Evolutionary conservation across 2,888 invertebrate species (phyloP).

Genomic region (Selenia dentaria): DNA sequence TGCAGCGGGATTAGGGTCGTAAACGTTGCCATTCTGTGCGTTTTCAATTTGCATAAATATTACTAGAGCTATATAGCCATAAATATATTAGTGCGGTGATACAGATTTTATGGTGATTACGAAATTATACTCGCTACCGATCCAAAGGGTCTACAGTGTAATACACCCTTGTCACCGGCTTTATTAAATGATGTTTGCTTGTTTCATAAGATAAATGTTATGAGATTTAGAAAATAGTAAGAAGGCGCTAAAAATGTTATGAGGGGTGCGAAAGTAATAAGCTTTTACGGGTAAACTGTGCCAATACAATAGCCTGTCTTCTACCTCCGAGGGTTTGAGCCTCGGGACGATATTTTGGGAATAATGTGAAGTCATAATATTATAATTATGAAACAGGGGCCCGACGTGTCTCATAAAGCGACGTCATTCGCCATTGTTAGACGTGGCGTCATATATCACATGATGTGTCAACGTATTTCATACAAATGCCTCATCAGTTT

Average conservation of each 20-base stretch:
- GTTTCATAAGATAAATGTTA: constrained; percentile 36
- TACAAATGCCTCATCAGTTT: constrained; percentile 55
- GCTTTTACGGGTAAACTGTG: constrained; percentile 45
- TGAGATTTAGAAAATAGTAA: constrained; percentile 37
- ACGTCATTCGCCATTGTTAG: constrained; percentile 72
- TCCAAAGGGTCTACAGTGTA: constrained; percentile 55
- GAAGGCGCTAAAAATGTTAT: constrained; percentile 34
- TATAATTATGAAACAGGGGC: constrained; percentile 67
- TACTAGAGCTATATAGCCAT: constrained; percentile 78
- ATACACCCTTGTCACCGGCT: constrained; percentile 37
- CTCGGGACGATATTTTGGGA: constrained; percentile 45
- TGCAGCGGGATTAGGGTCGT: constrained; percentile 68
- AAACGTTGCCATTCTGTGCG: constrained; percentile 77
- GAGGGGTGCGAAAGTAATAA: constrained; percentile 42
- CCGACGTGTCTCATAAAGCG: constrained; percentile 57
- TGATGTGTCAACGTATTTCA: constrained; percentile 55
- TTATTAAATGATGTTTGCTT: constrained; percentile 36
- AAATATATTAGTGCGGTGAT: constrained; percentile 83
- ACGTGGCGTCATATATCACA: constrained; percentile 58
- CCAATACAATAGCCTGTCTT: constrained; percentile 46
- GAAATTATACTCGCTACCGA: constrained; percentile 66
- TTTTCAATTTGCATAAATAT: constrained; percentile 85
- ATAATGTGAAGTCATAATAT: constrained; percentile 80
- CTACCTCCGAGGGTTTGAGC: constrained; percentile 49
- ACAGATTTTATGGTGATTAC: constrained; percentile 84